A percentile compares a stretch with the other conserved stretches of the same genome.
Conservation (phyloP, 2,888 invertebrate genomes). For the Tridacna crocea region DNA sequence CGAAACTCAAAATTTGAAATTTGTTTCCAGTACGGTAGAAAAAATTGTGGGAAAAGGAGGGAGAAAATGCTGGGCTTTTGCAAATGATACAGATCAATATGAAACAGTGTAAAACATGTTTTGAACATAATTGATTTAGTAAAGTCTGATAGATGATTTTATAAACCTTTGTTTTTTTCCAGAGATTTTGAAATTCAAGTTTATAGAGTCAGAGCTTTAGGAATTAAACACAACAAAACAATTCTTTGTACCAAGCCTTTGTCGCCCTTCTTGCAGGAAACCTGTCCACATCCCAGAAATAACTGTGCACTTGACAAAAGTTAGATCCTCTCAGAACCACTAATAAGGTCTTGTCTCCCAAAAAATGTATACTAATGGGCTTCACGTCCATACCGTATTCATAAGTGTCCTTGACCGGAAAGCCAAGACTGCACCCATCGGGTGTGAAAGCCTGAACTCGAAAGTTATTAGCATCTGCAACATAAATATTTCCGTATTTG, state of each 20-base stretch:
- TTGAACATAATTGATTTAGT: no score
- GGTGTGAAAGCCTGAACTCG: slow-evolving; percentile 74
- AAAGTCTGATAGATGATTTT: no score
- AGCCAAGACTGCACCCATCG: slow-evolving; percentile 66
- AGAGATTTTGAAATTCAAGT: no score
- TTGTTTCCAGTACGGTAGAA: no score
- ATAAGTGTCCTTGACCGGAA: slow-evolving; percentile 68
- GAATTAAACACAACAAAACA: neutral
- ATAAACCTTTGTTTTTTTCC: no score
- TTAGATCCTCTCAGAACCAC: slow-evolving; percentile 69
- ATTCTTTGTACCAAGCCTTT: neutral
- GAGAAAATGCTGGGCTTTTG: no score
- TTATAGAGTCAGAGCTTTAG: no score
- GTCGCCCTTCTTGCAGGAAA: neutral
- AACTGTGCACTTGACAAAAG: slow-evolving; percentile 67
- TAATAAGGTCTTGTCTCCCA: slow-evolving; percentile 52
- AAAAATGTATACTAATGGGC: slow-evolving; percentile 67
- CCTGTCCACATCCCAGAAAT: slow-evolving; percentile 60
- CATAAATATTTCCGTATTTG: slow-evolving; percentile 72
- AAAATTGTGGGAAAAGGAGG: no score
- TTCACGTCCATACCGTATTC: slow-evolving; percentile 70
- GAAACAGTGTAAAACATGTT: no score
- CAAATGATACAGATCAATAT: no score
- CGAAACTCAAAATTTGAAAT: no score
- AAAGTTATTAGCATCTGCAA: slow-evolving; percentile 77